Evolutionary conservation across 2,113 vertebrate genomes (phyloP), one percentile per base, ranked within the genome.

Genomic region (Eulemur rufifrons): DNA sequence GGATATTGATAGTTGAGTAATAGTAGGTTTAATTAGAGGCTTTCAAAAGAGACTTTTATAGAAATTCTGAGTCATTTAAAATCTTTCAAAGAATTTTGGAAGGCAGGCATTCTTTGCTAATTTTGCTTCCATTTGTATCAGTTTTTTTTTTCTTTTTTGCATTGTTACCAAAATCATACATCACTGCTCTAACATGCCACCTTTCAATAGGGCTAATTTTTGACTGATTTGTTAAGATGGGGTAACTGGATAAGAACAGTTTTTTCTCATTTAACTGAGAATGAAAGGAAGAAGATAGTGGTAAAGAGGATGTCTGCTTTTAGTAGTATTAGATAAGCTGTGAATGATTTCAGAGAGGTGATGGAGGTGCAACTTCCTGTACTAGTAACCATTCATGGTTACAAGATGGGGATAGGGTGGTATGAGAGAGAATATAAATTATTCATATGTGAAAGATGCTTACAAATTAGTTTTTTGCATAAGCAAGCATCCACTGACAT

Each of bases 1-100:
- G 14, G 18, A 56, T 86, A 84, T 47, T 68, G 63, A 76, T 71
- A 84, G 64, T 97, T 37, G 34, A 81, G 18, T 63, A 81, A 23
- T 32, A 90, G 81, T 86, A 71, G 42, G 68, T 92, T 89, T 85
- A 85, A 78, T 83, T 86, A 82, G 42, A 89, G 27, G 32, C 27
- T 56, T 95, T 84, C 45, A 45, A 87, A 80, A 88, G 34, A 76
- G 32, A 71, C 13, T 89, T 76, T 21, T 71, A 66, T 21, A 66
- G 54, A 89, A 78, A 73, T 42, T 71, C 15, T 89, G 63, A 59
- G 42, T 63, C 29, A 39, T 76, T 71, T 20, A 77, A 23, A 92
- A 61, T 73, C 37, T 88, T 59, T 85, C 27, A 64, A 15, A 81
- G 73, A 83, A 34, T 86, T 90, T 95, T 84, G 14, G 63, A 83